These are phyloP conservation scores for Neogobius melanostomus DNA, from an alignment of 2,113 vertebrate species.

Conservation along the genomic window DNA sequence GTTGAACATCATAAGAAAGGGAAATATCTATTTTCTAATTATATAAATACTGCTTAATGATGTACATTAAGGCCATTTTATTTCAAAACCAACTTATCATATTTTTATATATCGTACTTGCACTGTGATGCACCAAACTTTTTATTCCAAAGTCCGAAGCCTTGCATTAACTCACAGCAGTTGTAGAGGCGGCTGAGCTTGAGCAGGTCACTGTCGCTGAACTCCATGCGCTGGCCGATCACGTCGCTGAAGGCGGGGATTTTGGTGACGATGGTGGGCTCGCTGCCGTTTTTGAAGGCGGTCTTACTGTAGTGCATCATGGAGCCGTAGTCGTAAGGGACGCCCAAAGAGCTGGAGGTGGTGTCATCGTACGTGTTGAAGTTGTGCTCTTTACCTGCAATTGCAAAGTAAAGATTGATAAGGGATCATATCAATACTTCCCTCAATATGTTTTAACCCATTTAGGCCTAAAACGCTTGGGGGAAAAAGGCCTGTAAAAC, in stretches of 20 bases:
- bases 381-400: slow-evolving; percentile 75
- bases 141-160: neutral
- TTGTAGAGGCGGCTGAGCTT: slow-evolving; percentile 89
- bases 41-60: too few relatives aligned
- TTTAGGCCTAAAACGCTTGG: too few relatives aligned
- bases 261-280: slow-evolving; percentile 89
- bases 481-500: too few relatives aligned
- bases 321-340: slow-evolving; percentile 91
- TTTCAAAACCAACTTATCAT: too few relatives aligned
- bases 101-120: too few relatives aligned
- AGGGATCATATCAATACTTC: neutral
- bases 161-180: slow-evolving; percentile 77
- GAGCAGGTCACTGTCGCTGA: slow-evolving; percentile 87
- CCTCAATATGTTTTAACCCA: neutral
- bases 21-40: too few relatives aligned
- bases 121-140: neutral
- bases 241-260: slow-evolving; percentile 85
- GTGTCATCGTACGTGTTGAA: slow-evolving; percentile 83
- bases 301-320: slow-evolving; percentile 93
- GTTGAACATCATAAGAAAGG: too few relatives aligned
- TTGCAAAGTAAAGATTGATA: neutral
- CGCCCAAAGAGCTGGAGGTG: slow-evolving; percentile 78
- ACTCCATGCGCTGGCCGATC: slow-evolving; percentile 93
- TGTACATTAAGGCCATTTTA: too few relatives aligned
- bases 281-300: slow-evolving; percentile 78